Base-by-base conservation (phyloP, 2,888 invertebrate genomes). In the Lycocerus yunnanus region DNA sequence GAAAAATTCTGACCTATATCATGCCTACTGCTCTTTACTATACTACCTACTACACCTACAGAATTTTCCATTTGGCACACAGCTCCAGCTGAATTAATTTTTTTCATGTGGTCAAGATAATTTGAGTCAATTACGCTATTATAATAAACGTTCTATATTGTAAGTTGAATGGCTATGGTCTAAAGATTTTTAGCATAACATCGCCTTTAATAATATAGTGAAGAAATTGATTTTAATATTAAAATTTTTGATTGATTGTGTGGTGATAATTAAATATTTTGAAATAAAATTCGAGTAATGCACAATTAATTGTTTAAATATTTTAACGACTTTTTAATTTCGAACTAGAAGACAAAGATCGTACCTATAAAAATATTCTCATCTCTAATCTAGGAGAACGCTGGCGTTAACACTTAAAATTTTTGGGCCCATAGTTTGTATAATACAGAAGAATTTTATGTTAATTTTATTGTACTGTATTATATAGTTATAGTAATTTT, bases 71-170 rank as follows among this genome's bases (percentile, higher is more conserved):
- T 74, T 84, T 84, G 73, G 83, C 68, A 83, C 84, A 83, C 84
- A 80, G 82, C 83, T 83, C 43, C 66, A 66, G 66, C 80, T 79
- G 83, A 83, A 84, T 84, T 84, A 83, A 84, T 83, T 84, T 84
- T 83, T 85, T 84, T 83, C 83, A 83, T 82, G 84, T 81, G 82
- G 84, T 84, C 82, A 82, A 82, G 84, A 83, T 84, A 85, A 85
- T 84, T 84, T 84, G 80, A 83, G 80, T 81, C 83, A 84, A 85
- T 85, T 85, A 85, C 84, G 83, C 81, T 81, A 84, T 85, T 85
- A 84, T 84, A 84, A 84, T 84, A 84, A 83, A 83, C 83, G 83
- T 63, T 20, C 61, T 82, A 83, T 82, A 82, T 83, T 82, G 81
- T 81, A 80, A 78, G 82, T 81, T 82, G 81, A 81, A 82, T 81